A percentile compares a stretch with the other conserved stretches of the same genome.
Conservation (phyloP, 2,888 invertebrate genomes). For the Limnephilus marmoratus region DNA sequence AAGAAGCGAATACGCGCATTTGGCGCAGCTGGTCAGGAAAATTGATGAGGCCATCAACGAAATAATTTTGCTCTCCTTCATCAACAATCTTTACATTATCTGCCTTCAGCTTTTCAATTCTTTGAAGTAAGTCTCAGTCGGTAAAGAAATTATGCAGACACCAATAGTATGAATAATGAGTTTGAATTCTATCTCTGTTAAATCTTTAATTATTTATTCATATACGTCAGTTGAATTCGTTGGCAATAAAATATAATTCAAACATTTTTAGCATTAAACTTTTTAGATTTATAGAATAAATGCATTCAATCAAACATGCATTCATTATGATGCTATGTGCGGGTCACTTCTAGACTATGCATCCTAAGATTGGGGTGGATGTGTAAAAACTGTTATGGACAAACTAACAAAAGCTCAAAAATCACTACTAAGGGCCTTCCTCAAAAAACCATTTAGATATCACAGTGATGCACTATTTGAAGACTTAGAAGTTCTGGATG, state of each 20-base stretch:
- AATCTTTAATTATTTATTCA: neutral
- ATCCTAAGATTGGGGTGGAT: too few relatives aligned
- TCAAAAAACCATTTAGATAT: too few relatives aligned
- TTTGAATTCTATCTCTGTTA: neutral
- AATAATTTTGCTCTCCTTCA: slow-evolving; percentile 81
- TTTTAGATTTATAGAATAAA: neutral
- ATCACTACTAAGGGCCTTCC: too few relatives aligned
- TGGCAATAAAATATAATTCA: neutral
- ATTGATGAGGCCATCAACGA: slow-evolving; percentile 81
- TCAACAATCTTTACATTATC: slow-evolving; percentile 85
- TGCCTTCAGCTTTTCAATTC: slow-evolving; percentile 85
- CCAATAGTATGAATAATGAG: neutral
- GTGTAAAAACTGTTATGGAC: too few relatives aligned
- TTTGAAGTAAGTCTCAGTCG: slow-evolving; percentile 75
- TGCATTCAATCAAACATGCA: neutral
- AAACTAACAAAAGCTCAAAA: too few relatives aligned
- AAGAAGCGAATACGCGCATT: slow-evolving; percentile 81
- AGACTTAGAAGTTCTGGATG: too few relatives aligned
- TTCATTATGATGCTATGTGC: too few relatives aligned
- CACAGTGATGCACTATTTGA: too few relatives aligned
- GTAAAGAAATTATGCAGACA: neutral
- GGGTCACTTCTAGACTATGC: too few relatives aligned
- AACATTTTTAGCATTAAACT: neutral
- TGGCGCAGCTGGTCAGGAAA: slow-evolving; percentile 78
- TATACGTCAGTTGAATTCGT: neutral